phyloP scores from a whole-genome alignment of 2,888 invertebrate genomes.

The Polylopha cassiicola region DNA sequence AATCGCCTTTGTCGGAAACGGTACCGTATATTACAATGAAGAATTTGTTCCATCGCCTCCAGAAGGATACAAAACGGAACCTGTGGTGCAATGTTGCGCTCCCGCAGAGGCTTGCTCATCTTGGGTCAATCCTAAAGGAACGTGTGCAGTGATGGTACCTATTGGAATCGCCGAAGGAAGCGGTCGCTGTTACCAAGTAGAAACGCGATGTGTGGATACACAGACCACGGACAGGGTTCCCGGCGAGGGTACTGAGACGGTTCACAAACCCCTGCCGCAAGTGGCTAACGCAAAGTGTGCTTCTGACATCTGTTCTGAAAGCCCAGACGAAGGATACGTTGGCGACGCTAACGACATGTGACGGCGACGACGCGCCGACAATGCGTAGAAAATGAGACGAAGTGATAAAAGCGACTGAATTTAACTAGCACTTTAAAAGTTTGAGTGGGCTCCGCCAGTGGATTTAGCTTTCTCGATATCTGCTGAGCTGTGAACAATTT shows the following conservation, averaged over 20 bases:
- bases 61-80: conserved; percentile 81
- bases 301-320: conserved; percentile 81
- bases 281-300: conserved; percentile 70
- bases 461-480: conserved; percentile 13
- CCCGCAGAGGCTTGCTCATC: conserved; percentile 64
- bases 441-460: conserved; percentile 21
- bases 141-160: conserved; percentile 73
- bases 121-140: conserved; percentile 70
- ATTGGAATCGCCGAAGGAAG: conserved; percentile 63
- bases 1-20: conserved; percentile 69
- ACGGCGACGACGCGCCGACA: conserved; percentile 73
- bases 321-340: conserved; percentile 92
- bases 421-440: conserved; percentile 56
- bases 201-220: conserved; percentile 79
- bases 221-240: conserved; percentile 76
- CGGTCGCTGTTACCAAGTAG: conserved; percentile 71
- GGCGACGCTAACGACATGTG: conserved; percentile 87
- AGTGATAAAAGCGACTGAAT: conserved; percentile 75
- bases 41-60: conserved; percentile 83
- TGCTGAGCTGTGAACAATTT: no score
- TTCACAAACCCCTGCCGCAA: conserved; percentile 64
- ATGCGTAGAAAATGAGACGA: conserved; percentile 65
- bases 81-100: conserved; percentile 67
- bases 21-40: conserved; percentile 70
- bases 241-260: conserved; percentile 57